Base-by-base conservation (phyloP, 30 jellyfish, hydroid and myxozoan species). In the Chironex yamaguchii region DNA sequence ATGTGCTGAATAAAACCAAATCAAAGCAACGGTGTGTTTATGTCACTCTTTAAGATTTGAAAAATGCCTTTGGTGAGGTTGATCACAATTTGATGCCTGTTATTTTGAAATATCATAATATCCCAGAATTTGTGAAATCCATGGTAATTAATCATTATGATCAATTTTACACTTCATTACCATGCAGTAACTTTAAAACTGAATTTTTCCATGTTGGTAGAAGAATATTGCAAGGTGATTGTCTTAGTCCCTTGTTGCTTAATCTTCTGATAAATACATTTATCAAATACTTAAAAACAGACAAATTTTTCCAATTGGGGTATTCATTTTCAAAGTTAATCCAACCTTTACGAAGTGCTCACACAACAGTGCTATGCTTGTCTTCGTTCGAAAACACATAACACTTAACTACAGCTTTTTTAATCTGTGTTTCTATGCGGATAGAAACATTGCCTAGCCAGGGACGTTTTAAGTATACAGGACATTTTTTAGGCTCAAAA, bases 141-240 rank as follows among this genome's bases (percentile, higher is more conserved):
- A 31, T 67, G 70, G 36, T 67, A 20, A 14, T 3, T 1, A 67
- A 63, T 29, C 67, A 31, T 6, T 67, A 67, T 25, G 29, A 6
- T 1, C 63, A 9, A 22, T 67, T 67, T 27, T 31, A 64, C 2
- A 64, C 77, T 2, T 64, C 77, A 1, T 4, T 64, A 42, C 27
- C 30, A 64, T 14, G 34, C 62, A 21, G 14, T 4, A 22, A 58
- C 4, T 58, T 65, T 65, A 32, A 58, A 9, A 27, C 30, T 30
- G 34, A 58, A 31, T n/a, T n/a, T n/a, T n/a, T n/a, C n/a, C n/a
- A n/a, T n/a, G 81, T 17, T 29, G 4, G 62, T 2, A 58, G 25
- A 1, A 63, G 81, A n/a, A 63, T 67, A 31, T 63, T 67, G 29
- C 81, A 67, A 67, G 70, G 0, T 30, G 81, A 24, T 30, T 29